Evolutionary conservation across 2,888 invertebrate species (phyloP).

Genomic region (Unio delphinus): DNA sequence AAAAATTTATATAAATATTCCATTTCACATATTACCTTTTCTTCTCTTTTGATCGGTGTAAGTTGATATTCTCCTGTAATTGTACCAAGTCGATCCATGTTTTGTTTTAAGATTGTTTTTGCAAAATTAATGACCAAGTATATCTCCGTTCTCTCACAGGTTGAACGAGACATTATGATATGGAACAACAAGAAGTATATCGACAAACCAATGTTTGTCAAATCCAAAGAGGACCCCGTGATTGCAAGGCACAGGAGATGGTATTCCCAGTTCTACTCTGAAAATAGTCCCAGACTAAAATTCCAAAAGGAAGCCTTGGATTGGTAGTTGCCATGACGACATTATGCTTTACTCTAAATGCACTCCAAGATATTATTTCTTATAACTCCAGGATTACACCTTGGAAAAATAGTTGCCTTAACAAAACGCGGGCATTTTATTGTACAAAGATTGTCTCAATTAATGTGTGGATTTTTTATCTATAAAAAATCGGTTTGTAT

Average conservation of each 20-base stretch:
- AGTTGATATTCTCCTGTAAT: too few species aligned
- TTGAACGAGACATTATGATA: constrained; percentile 85
- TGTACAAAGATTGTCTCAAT: too few species aligned
- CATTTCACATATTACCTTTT: too few species aligned
- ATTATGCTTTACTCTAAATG: too few species aligned
- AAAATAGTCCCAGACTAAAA: constrained; percentile 76
- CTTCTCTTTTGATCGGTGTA: neutral
- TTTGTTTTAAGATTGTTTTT: neutral
- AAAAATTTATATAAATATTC: too few species aligned
- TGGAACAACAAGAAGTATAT: constrained; percentile 89
- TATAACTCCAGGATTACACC: too few species aligned
- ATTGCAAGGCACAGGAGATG: constrained; percentile 83
- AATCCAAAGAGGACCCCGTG: constrained; percentile 78
- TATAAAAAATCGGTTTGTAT: too few species aligned
- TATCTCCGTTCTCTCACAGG: constrained; percentile 74
- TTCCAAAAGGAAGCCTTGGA: constrained; percentile 47
- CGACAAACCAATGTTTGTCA: constrained; percentile 81
- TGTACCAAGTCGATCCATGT: too few species aligned
- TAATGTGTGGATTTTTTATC: too few species aligned
- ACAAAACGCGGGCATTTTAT: too few species aligned
- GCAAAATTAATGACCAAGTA: neutral
- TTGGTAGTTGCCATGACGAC: constrained; percentile 24
- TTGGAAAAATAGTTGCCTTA: too few species aligned
- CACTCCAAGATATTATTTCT: too few species aligned
- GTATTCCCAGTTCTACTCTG: constrained; percentile 89